Percentiles rank a stretch among this genome's conserved stretches.
phyloP scores from a whole-genome alignment of 1,140 invertebrate genomes.

The Penaeus chinensis region DNA sequence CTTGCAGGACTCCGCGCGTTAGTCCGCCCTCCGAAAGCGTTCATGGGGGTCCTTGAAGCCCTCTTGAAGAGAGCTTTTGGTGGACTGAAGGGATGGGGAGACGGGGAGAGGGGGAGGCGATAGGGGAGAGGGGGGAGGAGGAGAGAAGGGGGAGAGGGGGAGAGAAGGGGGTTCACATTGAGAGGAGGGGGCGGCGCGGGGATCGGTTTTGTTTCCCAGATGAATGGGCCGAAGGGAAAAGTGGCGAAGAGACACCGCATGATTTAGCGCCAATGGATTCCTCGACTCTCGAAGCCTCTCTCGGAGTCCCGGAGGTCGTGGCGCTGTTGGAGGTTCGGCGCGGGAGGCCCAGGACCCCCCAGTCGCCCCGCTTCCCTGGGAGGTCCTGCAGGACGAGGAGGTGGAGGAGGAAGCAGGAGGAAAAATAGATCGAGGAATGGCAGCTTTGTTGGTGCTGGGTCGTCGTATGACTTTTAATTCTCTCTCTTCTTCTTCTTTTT shows the following conservation, averaged over 20 bases:
- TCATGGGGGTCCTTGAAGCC: constrained; percentile 27
- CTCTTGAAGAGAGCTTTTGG: constrained; percentile 14
- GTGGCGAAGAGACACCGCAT: constrained; percentile 53
- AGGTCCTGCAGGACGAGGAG: no score
- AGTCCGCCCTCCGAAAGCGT: no score
- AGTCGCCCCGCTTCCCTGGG: background rate
- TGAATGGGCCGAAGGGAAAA: constrained; percentile 48
- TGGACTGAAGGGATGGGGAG: constrained; percentile 28
- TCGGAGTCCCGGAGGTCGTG: background rate
- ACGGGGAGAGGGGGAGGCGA: constrained; percentile 1
- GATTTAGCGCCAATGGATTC: constrained; percentile 59
- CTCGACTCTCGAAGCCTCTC: constrained; percentile 53
- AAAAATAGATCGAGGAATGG: no score
- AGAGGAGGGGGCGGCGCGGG: background rate
- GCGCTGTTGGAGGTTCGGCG: background rate
- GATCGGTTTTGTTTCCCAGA: constrained; percentile 57
- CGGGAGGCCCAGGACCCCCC: constrained; percentile 4
- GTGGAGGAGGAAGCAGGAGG: background rate
- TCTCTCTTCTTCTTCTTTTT: no score
- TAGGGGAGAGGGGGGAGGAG: background rate
- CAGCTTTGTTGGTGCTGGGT: no score
- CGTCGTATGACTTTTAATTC: no score
- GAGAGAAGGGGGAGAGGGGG: constrained; percentile 31
- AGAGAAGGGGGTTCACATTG: background rate
- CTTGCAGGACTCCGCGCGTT: background rate